phyloP scores from a whole-genome alignment of 1,140 invertebrate species.

The Rhagoletis zephyria region DNA sequence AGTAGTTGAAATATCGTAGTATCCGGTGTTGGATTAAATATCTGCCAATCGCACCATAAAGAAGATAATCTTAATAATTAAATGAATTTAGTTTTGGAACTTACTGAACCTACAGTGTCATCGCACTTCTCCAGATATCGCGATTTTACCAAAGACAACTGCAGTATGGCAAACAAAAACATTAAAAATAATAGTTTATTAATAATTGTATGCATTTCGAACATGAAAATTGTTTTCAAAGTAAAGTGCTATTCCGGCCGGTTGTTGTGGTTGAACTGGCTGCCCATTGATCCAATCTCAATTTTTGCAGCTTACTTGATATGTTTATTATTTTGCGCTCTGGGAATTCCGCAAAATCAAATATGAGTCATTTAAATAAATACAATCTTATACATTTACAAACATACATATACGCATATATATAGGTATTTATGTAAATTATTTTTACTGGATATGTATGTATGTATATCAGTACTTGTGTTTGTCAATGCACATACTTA shows the following conservation, averaged over 20 bases:
- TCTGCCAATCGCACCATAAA: not conserved
- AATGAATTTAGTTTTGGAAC: not conserved
- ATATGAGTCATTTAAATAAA: not conserved
- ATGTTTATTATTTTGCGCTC: not conserved
- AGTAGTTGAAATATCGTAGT: not conserved
- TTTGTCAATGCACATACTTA: too few species aligned
- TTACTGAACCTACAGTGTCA: not conserved
- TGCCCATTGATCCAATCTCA: not conserved
- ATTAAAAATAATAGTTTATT: not conserved
- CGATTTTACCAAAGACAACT: not conserved
- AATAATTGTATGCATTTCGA: not conserved
- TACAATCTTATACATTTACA: not conserved
- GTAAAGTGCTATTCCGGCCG: not conserved
- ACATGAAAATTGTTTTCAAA: not conserved
- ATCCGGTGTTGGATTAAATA: conserved; percentile 10
- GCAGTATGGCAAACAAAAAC: not conserved
- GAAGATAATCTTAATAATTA: not conserved
- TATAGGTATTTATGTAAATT: too few species aligned
- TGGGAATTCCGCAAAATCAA: not conserved
- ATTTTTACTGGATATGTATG: too few species aligned
- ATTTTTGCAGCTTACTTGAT: not conserved
- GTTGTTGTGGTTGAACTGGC: not conserved
- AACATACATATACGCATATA: too few species aligned
- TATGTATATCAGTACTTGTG: too few species aligned
- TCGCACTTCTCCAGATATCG: not conserved